Base-by-base conservation (phyloP, 1,140 invertebrate species). In the Ceratosolen fusciceps region DNA sequence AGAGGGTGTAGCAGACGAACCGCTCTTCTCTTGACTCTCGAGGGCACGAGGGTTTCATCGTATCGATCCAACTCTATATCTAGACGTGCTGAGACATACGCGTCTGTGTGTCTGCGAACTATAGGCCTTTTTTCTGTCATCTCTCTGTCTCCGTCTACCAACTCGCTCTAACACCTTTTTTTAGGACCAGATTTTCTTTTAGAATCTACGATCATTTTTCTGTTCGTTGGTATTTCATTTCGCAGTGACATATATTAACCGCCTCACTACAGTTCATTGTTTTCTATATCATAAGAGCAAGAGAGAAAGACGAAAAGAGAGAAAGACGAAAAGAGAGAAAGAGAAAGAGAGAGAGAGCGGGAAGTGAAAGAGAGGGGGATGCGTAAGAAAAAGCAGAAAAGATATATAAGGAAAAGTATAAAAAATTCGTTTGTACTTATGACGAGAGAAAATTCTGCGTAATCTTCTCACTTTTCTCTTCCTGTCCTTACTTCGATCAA, bases 1-100 rank as follows among this genome's bases (percentile, higher is more conserved):
- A 58, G 60, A 58, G 56, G 19, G 19, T 26, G 26, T 8, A 12
- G n/a, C 1, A 58, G 37, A 67, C 43, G 47, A 16, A 29, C 26
- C 34, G 47, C 34, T 31, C 29, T 54, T 31, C 10, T 49, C 26
- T 31, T 52, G 1, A 12, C 74, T 76, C 62, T 76, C 62, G 75
- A 67, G 75, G 62, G 60, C 65, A 71, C 65, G 67, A 70, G 67
- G 75, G 75, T 52, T 37, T 56, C 75, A 24, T 58, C 52, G 8
- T 77, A 77, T 77, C 75, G 75, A 77, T 77, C 75, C 49, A 9
- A 1, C n/a, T 19, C 71, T 26, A 58, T 31, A 31, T 24, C 16
- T 7, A 7, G 3, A 8, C 5, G 4, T 9, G 12, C 14, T 9
- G 2, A 14, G 31, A 12, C 16, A 14, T 62, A 54, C 21, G 24